These are phyloP conservation scores for Lithodes maja DNA, from an alignment of 2,888 invertebrate genomes.

Conservation along the genomic window DNA sequence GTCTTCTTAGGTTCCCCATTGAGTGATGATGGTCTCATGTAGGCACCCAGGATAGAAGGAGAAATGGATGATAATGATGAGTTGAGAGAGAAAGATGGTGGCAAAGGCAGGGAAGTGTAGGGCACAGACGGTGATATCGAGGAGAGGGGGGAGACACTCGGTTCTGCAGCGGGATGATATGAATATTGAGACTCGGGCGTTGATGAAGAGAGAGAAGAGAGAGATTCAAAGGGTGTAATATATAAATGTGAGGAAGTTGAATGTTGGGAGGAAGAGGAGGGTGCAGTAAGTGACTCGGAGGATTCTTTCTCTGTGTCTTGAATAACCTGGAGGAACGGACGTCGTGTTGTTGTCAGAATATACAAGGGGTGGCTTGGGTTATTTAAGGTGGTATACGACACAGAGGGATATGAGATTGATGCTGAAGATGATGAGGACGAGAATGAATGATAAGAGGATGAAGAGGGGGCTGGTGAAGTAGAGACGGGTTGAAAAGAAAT, in stretches of 20 bases:
- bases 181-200: not conserved
- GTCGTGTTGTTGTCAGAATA: not conserved
- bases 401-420: not conserved
- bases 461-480: not conserved
- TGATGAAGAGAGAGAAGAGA: not conserved
- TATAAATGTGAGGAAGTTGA: not conserved
- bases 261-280: not conserved
- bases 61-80: not conserved
- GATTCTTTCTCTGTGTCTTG: not conserved
- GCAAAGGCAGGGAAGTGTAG: not conserved
- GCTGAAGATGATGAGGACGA: not conserved
- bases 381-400: not conserved
- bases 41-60: conserved; percentile 1
- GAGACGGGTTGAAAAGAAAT: not conserved
- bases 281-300: not conserved
- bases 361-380: not conserved
- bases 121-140: not conserved
- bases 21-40: not conserved
- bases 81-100: not conserved
- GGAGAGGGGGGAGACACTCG: not conserved
- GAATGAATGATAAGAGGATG: not conserved
- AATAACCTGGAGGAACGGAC: not conserved
- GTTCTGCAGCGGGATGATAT: not conserved
- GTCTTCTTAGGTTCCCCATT: not conserved
- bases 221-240: not conserved